Percentiles rank a stretch among this genome's conserved stretches.
Conservation (phyloP, 2,113 vertebrate genomes). For the Cinclus mexicanus region DNA sequence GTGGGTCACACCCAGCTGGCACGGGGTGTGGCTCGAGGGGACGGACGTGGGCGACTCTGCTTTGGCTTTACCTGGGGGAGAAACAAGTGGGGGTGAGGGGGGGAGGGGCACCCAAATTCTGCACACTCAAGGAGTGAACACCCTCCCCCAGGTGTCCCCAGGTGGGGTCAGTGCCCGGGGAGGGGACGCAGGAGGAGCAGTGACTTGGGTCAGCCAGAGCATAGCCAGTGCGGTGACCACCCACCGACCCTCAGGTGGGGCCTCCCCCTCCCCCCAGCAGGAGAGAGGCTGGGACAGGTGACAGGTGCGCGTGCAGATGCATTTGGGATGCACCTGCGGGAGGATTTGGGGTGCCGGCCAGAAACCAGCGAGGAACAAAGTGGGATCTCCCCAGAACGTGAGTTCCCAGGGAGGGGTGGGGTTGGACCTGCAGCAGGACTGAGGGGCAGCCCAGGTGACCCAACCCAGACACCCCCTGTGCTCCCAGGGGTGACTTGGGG, state of each 20-base stretch:
- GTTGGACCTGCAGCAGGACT: not conserved
- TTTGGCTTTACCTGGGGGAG: not conserved
- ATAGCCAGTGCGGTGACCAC: not conserved
- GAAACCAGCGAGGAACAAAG: not conserved
- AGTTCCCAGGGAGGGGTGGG: too few relatives aligned
- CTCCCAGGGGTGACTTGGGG: not conserved
- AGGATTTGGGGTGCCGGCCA: not conserved
- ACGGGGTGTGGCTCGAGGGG: not conserved
- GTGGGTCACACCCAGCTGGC: not conserved
- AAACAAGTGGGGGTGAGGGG: rapidly evolving
- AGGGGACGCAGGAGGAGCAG: not conserved
- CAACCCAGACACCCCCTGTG: not conserved
- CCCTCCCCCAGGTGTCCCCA: not conserved
- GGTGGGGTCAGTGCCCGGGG: not conserved
- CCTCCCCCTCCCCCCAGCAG: not conserved
- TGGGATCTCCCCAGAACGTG: not conserved
- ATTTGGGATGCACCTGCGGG: not conserved
- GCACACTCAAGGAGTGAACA: not conserved
- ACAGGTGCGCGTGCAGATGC: not conserved
- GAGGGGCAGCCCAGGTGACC: not conserved
- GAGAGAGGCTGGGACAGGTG: not conserved
- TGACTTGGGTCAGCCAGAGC: not conserved
- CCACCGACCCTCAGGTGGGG: not conserved
- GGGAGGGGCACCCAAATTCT: not conserved
- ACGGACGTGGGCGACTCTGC: not conserved